Conservation (phyloP, 2,797 vertebrate species). For the Pipistrellus kuhlii region DNA sequence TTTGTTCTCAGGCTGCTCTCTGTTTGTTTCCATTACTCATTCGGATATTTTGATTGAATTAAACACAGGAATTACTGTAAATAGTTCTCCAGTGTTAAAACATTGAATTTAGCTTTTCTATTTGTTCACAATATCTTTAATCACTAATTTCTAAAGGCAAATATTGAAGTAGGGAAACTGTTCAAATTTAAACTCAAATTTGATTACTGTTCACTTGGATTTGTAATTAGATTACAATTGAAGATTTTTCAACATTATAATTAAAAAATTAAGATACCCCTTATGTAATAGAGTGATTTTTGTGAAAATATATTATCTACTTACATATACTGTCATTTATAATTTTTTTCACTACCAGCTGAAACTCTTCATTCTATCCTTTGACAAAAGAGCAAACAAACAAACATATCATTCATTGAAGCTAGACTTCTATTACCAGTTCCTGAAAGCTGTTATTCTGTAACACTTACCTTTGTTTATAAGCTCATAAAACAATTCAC, state of each 20-base stretch:
- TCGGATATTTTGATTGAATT: not conserved
- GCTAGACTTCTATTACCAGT: not conserved
- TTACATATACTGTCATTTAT: not conserved
- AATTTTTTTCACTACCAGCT: not conserved
- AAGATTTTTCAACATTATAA: not conserved
- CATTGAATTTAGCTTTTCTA: not conserved
- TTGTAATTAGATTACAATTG: not conserved
- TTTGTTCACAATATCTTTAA: not conserved
- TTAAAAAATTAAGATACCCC: not conserved
- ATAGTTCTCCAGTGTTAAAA: not conserved
- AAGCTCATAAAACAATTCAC: not conserved
- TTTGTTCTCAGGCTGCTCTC: not conserved
- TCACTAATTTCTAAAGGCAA: conserved; percentile 20
- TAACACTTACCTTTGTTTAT: conserved; percentile 12
- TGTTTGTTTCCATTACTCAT: not conserved
- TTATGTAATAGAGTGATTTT: not conserved
- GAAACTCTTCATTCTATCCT: not conserved
- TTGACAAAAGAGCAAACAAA: not conserved
- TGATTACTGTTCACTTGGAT: conserved; percentile 10
- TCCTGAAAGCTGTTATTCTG: not conserved
- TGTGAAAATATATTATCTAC: not conserved
- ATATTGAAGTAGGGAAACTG: not conserved
- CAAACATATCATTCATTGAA: not conserved
- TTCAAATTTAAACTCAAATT: conserved; percentile 35
- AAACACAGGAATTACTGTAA: not conserved